Conservation (phyloP, 2,113 vertebrate species). For the Rhadina sibilatrix region DNA sequence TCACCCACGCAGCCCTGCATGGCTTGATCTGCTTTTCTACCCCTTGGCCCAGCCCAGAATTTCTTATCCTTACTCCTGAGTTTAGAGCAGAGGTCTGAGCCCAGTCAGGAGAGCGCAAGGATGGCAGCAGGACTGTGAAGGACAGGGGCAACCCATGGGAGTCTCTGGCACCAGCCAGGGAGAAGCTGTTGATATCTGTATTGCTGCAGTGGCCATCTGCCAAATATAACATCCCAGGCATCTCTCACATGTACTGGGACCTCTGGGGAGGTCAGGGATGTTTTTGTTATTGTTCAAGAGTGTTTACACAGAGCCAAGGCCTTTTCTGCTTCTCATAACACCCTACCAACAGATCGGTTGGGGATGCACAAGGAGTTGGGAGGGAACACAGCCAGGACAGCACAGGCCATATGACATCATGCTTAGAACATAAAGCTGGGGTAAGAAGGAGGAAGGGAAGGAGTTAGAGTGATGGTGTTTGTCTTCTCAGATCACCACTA, state of each 20-base stretch:
- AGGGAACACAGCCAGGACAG: not conserved
- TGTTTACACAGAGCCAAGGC: not conserved
- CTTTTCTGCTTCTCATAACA: not conserved
- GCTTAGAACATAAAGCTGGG: not conserved
- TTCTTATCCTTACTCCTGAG: not conserved
- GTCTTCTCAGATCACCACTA: not conserved
- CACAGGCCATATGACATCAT: not conserved
- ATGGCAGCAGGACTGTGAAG: not conserved
- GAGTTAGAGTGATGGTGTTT: not conserved
- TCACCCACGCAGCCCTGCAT: not conserved
- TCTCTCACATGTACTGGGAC: not conserved
- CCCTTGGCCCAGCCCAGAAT: not conserved
- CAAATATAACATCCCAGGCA: not conserved
- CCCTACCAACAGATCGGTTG: not conserved
- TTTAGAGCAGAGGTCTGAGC: not conserved
- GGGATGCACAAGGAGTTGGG: not conserved
- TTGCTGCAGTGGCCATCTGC: not conserved
- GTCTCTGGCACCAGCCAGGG: not conserved
- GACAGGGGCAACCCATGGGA: not conserved
- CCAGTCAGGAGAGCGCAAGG: not conserved
- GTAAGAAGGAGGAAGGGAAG: not conserved
- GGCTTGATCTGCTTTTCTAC: not conserved
- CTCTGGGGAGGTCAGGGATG: not conserved
- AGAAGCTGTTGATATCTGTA: not conserved
- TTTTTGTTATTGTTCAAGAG: not conserved